Base-by-base conservation (phyloP, 1,140 invertebrate genomes). In the Papilio polyxenes region DNA sequence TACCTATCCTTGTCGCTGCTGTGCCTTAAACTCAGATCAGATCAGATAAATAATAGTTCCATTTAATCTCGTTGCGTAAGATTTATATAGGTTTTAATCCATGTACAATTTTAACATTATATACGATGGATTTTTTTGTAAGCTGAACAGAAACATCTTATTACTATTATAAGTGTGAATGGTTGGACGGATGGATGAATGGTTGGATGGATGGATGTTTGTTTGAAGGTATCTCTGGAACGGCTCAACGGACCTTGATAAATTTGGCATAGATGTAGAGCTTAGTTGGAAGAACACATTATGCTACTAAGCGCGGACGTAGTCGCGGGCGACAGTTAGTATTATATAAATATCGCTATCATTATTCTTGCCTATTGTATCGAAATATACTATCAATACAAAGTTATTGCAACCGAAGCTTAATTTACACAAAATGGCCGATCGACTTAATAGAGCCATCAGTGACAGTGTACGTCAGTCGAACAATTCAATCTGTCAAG, bases 401-500 rank as follows among this genome's bases (percentile, higher is more conserved):
- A 20, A 20, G 6, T 59, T 20, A 72, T 72, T 72, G 13, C 4
- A 72, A 72, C 20, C 53, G 23, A 75, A 69, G 17, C n/a, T 44
- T 75, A 76, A 83, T 75, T 62, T 48, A 83, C 80, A 81, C 76
- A 82, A 80, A 84, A 83, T 82, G 80, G 37, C 56, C 56, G 15
- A 77, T 17, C 23, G 75, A 83, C 49, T 80, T 82, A 84, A 87
- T 83, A 83, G 81, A 83, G 78, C 69, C 79, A 79, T 86, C 87
- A 82, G 51, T 85, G 87, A 84, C 87, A 83, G 9, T 17, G 82
- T 37, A 49, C 49, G 84, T 85, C 83, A 86, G 79, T 81, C 59
- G 49, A 84, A 81, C 78, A 78, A 76, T 81, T 87, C 87, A 85
- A 87, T 87, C 83, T 84, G 87, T 88, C 87, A 84, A 75, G 83